These are phyloP conservation scores for Cinclus mexicanus DNA, from an alignment of 2,113 vertebrate species.

Conservation along the genomic window DNA sequence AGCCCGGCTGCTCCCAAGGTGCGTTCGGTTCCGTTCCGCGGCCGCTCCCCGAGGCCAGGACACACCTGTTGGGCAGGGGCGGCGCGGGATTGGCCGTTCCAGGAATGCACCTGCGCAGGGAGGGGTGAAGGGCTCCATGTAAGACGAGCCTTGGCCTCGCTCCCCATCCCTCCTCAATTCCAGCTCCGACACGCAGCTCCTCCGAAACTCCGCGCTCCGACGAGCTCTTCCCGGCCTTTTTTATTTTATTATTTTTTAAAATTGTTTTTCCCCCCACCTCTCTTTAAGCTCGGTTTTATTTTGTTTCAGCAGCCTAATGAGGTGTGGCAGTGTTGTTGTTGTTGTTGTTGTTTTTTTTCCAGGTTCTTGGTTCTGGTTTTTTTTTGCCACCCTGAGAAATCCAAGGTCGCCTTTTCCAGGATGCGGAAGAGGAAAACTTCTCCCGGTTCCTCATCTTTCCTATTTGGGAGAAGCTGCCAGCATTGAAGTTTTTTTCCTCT, in stretches of 20 bases:
- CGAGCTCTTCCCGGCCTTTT: background rate
- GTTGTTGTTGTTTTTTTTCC: background rate
- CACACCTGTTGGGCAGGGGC: constrained; percentile 89
- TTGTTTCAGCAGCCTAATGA: background rate
- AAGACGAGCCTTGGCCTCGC: constrained; percentile 89
- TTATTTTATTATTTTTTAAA: background rate
- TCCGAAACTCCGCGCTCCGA: background rate
- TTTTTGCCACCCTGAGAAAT: background rate
- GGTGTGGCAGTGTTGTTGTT: background rate
- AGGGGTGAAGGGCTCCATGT: constrained; percentile 87
- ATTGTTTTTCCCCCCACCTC: rapidly evolving
- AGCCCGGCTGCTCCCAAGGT: background rate
- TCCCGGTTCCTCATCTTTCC: background rate
- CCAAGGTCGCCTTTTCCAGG: constrained; percentile 21
- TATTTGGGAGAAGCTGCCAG: constrained; percentile 59
- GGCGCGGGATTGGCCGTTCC: constrained; percentile 83
- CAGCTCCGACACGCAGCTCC: constrained; percentile 79
- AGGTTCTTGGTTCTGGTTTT: background rate
- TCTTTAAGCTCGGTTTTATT: background rate
- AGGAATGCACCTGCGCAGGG: constrained; percentile 94
- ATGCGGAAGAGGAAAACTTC: constrained; percentile 9
- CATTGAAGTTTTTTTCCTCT: constrained; percentile 1
- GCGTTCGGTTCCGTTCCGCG: background rate
- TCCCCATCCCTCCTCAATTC: constrained; percentile 85
- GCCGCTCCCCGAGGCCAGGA: constrained; percentile 79